Base-by-base conservation (phyloP, 2,888 invertebrate species). In the Oasisia sp. region DNA sequence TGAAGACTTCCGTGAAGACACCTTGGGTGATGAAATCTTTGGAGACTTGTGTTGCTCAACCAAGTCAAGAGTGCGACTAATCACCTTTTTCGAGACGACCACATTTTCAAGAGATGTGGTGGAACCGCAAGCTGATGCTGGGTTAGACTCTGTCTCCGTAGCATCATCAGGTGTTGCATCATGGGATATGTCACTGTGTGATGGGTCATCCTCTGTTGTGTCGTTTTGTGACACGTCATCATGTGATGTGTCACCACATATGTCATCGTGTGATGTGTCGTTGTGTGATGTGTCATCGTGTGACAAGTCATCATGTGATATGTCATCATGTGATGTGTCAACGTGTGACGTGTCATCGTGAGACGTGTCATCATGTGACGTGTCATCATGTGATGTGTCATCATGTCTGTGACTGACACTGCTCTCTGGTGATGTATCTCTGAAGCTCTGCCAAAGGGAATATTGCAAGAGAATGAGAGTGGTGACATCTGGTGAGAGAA, bases 11-110 rank as follows among this genome's bases (percentile, higher is more conserved):
- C 1, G 50, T 50, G 50, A 74, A 19, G 74, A 74, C 5, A n/a
- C 19, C 0, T 74, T 74, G 14, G 74, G 19, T 19, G 74, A 74
- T n/a, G 74, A 74, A 7, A 74, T 27, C n/a, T 74, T 74, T 74
- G 74, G 74, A 27, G 74, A 74, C 5, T 7, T n/a, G 27, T 19
- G 19, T 74, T 19, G 19, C 5, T 74, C 74, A 74, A 74, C 74
- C 74, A 74, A 74, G n/a, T 74, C 74, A 74, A 74, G 74, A 74
- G 74, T 74, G 74, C 74, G 74, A 27, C 74, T 74, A 74, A 74
- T 27, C 19, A 74, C 74, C 27, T 74, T 74, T 4, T 27, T 74
- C 0, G 74, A 27, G 74, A 27, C 74, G 27, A 74, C 27, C 27
- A 74, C 3, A 19, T 74, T 74, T 74, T n/a, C 74, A 74, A 19